Evolutionary conservation across 2,113 vertebrate species (phyloP), one percentile per base, ranked within the genome.

Genomic region (Nesoenas mayeri): DNA sequence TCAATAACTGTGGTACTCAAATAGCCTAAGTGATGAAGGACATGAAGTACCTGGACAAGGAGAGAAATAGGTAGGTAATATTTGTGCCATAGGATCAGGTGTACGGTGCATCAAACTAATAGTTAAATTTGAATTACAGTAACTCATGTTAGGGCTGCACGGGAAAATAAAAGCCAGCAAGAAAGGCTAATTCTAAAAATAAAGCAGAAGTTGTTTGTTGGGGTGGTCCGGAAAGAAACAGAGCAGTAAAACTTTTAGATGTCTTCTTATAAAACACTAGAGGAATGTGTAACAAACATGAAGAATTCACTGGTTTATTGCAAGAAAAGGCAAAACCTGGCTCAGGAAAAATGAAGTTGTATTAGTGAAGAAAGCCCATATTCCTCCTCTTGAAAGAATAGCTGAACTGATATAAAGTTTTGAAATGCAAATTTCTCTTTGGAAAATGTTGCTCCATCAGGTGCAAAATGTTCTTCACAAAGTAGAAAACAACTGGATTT

Each of bases 151-250:
- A 77, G 61, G n/a, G n/a, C 26, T 81, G 60, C 57, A 94, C 64
- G 81, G 93, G 85, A 96, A 97, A 94, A 94, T 83, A 96, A 88
- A 96, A 95, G 28, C 87, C 34, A 82, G 24, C 28, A 92, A 93
- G 84, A 91, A 85, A 10, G 42, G 20, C 54, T 91, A 62, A 86
- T 84, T 93, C 90, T 96, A 91, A 96, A 95, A 96, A 90, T 93
- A 95, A 96, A 95, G 94, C 67, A 94, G 91, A 95, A 96, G 91
- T 93, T 96, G 71, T 85, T 95, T 96, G 53, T 83, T 90, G 85
- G 82, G 75, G 79, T 85, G 57, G 48, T 90, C 88, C 0, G 10
- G 85, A 96, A 97, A 95, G 60, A 96, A 91, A 86, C 28, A 61
- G 26, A 24, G 79, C 72, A 95, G 77, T 96, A 90, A 78, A 67